Base-by-base conservation (phyloP, 2,113 vertebrate genomes). In the Elanus axillaris region DNA sequence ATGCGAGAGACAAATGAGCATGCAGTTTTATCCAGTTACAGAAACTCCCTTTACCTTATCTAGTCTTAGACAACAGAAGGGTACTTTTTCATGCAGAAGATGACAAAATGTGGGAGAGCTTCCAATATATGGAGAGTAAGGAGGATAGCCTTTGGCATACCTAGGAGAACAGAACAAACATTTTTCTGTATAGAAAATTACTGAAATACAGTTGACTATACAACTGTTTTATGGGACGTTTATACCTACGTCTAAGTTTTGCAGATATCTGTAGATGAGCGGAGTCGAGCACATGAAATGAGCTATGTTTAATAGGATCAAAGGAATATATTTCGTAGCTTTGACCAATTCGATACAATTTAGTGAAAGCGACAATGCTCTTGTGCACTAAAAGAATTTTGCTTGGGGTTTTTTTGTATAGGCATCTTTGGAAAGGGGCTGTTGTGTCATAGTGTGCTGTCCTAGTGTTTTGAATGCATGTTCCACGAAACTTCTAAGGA, bases 21-120 rank as follows among this genome's bases (percentile, higher is more conserved):
- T 48, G 27, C 25, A 40, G 16, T 31, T 66, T 69, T 56, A 59
- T 31, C 43, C 58, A 56, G 9, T 2, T 74, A 59, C 4, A 79
- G 52, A 17, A 63, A 50, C 6, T 22, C 20, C 23, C 6, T 88
- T 97, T 95, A 99, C 99, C 99, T 99, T 99, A 94, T 99, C 99
- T 59, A 99, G 96, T 53, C 99, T 98, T 60, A 99, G 98, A 96
- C 99, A 99, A 96, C 99, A 99, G 98, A 99, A 99, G 20, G 99
- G 98, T 78, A 99, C 99, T 98, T 99, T 99, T 98, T 99, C 99
- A 64, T 98, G 99, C 36, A 99, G 98, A 45, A 99, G 98, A 96
- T 99, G 99, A 88, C 99, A 99, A 94, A 99, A 98, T 4, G 99
- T 99, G 18, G 99, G 99, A 69, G 99, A 99, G 88, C 99, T 99